Percentiles rank a stretch among this genome's conserved stretches.
These are phyloP conservation scores for Jaculus jaculus DNA, from an alignment of 2,113 vertebrate genomes.

Conservation along the genomic window DNA sequence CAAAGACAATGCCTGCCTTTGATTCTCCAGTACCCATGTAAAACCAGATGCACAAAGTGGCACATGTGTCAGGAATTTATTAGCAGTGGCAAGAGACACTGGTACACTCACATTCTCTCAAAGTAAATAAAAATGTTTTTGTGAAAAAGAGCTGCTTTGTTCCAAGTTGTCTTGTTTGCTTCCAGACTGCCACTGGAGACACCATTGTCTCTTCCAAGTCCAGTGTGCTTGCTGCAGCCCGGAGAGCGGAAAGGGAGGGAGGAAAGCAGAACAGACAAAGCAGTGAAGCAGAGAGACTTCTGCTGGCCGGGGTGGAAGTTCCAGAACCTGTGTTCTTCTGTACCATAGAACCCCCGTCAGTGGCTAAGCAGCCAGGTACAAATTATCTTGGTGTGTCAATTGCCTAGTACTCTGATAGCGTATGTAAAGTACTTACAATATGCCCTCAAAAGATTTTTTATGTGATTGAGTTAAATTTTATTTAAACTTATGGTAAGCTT, in stretches of 20 bases:
- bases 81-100: no score
- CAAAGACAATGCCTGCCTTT: no score
- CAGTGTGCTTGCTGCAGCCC: slow-evolving; percentile 87
- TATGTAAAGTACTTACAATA: not conserved
- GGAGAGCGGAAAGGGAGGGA: slow-evolving; percentile 79
- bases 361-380: slow-evolving; percentile 93
- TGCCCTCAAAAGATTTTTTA: not conserved
- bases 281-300: slow-evolving; percentile 77
- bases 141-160: not conserved
- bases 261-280: slow-evolving; percentile 50
- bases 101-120: no score
- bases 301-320: slow-evolving; percentile 94
- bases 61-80: no score
- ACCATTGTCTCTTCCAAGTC: slow-evolving; percentile 95
- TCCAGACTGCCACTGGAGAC: slow-evolving; percentile 95
- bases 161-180: not conserved
- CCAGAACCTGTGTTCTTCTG: slow-evolving; percentile 99
- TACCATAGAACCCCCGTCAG: slow-evolving; percentile 95
- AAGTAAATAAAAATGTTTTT: no score
- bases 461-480: not conserved
- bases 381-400: not conserved
- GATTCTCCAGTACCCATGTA: no score
- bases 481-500: slow-evolving; percentile 1
- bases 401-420: not conserved
- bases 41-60: no score